These are phyloP conservation scores for Neogale vison DNA, from an alignment of 2,113 vertebrate species.

Conservation along the genomic window DNA sequence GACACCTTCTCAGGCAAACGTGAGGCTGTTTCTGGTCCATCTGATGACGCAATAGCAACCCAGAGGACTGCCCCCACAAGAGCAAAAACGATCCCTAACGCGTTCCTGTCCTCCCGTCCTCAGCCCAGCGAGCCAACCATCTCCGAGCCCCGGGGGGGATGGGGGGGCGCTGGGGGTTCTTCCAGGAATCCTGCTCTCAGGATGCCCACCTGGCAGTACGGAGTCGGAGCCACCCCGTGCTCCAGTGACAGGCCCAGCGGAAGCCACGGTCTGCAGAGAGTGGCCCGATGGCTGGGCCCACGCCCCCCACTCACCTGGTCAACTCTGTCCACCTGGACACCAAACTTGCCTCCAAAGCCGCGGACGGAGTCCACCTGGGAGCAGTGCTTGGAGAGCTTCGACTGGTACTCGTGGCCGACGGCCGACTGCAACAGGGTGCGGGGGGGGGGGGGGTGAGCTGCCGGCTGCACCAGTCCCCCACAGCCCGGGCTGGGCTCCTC, in stretches of 20 bases:
- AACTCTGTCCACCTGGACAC: conserved; percentile 94
- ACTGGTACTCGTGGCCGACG: conserved; percentile 96
- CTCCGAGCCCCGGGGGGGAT: not conserved
- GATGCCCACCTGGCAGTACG: not conserved
- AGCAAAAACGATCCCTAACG: fast-evolving
- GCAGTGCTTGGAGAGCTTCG: conserved; percentile 94
- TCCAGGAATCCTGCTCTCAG: not conserved
- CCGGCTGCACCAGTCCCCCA: not conserved
- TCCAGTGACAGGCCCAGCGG: fast-evolving
- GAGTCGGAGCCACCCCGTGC: fast-evolving
- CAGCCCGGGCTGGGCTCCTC: not conserved
- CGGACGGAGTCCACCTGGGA: conserved; percentile 95
- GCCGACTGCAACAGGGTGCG: conserved; percentile 89
- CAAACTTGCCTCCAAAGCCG: conserved; percentile 97
- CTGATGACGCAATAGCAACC: fast-evolving
- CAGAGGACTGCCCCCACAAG: fast-evolving
- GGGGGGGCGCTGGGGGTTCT: fast-evolving
- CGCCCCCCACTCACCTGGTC: conserved; percentile 89
- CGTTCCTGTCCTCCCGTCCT: fast-evolving
- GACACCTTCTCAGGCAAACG: not conserved
- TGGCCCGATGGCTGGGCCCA: fast-evolving
- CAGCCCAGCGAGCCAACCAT: fast-evolving
- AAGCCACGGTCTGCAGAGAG: not conserved
- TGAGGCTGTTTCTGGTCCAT: not conserved
- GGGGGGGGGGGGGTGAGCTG: not conserved